These are phyloP conservation scores for Pomatorhinus ruficollis DNA, from an alignment of 2,113 vertebrate species.

Conservation along the genomic window DNA sequence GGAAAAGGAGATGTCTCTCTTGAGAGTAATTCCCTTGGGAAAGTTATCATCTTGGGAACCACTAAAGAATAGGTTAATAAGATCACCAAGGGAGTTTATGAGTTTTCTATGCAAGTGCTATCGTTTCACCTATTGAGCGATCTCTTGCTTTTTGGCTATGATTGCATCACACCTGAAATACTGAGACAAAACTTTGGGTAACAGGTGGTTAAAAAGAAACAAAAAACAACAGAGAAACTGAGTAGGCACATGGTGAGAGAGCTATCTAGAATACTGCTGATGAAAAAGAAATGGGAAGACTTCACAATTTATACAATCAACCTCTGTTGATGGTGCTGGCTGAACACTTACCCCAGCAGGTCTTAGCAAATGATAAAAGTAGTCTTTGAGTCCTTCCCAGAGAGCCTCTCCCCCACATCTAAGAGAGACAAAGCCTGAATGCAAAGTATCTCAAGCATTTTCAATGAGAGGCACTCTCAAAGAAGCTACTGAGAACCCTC, in stretches of 20 bases:
- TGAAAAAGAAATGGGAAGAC: not conserved
- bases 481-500: not conserved
- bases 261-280: not conserved
- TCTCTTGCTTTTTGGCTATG: not conserved
- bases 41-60: not conserved
- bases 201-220: not conserved
- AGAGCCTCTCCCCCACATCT: not conserved
- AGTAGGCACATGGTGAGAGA: accelerated
- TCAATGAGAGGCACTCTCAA: not conserved
- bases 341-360: not conserved
- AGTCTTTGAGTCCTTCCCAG: not conserved
- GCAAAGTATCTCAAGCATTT: not conserved
- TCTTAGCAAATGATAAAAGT: not conserved
- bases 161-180: not conserved
- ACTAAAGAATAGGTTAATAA: not conserved
- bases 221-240: not conserved
- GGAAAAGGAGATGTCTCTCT: not conserved
- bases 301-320: not conserved
- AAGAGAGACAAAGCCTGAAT: not conserved
- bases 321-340: not conserved
- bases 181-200: not conserved
- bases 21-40: not conserved
- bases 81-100: not conserved
- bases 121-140: not conserved
- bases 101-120: not conserved